Evolutionary conservation across 2,113 vertebrate species (phyloP).

Genomic region (Corythornis cristatus): DNA sequence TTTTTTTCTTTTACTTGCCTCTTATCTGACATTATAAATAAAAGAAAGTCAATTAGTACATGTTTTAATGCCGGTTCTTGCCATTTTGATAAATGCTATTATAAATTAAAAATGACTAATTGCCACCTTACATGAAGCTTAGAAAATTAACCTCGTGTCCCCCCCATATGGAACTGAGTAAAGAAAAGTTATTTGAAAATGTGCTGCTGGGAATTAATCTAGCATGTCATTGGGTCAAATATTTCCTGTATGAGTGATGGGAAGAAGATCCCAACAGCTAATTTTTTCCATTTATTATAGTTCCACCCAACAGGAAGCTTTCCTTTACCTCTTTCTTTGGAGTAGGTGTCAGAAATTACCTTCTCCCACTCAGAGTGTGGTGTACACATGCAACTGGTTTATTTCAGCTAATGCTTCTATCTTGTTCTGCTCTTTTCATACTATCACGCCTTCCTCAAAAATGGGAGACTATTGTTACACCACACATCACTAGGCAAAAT

Average conservation of each 20-base stretch:
- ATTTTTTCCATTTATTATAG: neutral
- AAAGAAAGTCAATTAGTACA: neutral
- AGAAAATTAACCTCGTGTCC: neutral
- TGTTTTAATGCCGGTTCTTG: neutral
- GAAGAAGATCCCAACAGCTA: neutral
- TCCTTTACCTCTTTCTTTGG: neutral
- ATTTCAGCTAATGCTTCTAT: neutral
- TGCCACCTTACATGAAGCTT: neutral
- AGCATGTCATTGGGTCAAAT: neutral
- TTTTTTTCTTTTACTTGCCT: neutral
- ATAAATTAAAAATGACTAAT: slow-evolving; percentile 3
- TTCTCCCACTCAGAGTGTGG: neutral
- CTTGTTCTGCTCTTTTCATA: neutral
- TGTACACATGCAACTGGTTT: neutral
- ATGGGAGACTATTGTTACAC: neutral
- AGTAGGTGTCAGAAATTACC: neutral
- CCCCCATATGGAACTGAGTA: neutral
- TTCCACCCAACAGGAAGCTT: neutral
- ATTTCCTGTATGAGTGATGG: neutral
- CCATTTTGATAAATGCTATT: slow-evolving; percentile 19
- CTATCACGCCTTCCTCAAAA: neutral
- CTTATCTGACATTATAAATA: slow-evolving; percentile 17
- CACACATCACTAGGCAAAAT: neutral
- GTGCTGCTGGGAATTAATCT: neutral
- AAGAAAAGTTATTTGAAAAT: neutral